Evolutionary conservation across 2,888 invertebrate species (phyloP).

Genomic region (Lagria hirta): DNA sequence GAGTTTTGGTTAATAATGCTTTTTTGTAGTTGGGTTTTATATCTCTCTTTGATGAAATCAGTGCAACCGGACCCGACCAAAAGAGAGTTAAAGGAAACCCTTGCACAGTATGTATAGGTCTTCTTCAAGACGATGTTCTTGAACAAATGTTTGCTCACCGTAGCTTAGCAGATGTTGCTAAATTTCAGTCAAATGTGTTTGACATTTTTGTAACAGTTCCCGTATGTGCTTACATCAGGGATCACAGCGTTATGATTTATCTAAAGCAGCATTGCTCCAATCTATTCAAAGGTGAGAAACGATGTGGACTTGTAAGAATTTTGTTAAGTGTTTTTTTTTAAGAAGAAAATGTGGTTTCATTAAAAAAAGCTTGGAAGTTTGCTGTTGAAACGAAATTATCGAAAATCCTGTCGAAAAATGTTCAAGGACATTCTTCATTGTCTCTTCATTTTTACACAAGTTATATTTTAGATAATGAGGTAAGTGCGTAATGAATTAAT

Average conservation of each 20-base stretch:
- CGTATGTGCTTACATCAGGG: conserved; percentile 4
- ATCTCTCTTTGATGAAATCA: conserved; percentile 7
- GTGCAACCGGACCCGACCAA: neutral
- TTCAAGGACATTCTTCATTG: conserved; percentile 1
- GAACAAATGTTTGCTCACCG: conserved; percentile 5
- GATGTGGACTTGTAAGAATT: too few relatives aligned
- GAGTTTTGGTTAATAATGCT: neutral
- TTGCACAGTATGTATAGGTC: conserved; percentile 9
- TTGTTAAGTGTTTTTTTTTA: neutral
- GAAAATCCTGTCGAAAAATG: conserved; percentile 3
- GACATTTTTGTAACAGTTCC: conserved; percentile 7
- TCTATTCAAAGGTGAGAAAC: conserved; percentile 6
- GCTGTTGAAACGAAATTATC: neutral
- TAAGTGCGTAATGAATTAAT: conserved; percentile 3
- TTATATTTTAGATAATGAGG: conserved; percentile 11
- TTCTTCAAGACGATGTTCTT: conserved; percentile 2
- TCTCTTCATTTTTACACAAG: conserved; percentile 10
- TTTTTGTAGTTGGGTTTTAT: conserved; percentile 11
- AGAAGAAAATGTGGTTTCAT: conserved; percentile 2
- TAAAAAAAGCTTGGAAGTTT: conserved; percentile 4
- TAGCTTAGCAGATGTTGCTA: neutral
- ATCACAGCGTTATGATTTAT: conserved; percentile 13
- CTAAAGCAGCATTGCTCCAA: conserved; percentile 3
- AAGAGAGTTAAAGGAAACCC: conserved; percentile 6
- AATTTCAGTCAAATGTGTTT: conserved; percentile 1